These are phyloP conservation scores for Parazoanthus atlanticus DNA, from an alignment of 92 coral and sea anemone species.

Conservation along the genomic window DNA sequence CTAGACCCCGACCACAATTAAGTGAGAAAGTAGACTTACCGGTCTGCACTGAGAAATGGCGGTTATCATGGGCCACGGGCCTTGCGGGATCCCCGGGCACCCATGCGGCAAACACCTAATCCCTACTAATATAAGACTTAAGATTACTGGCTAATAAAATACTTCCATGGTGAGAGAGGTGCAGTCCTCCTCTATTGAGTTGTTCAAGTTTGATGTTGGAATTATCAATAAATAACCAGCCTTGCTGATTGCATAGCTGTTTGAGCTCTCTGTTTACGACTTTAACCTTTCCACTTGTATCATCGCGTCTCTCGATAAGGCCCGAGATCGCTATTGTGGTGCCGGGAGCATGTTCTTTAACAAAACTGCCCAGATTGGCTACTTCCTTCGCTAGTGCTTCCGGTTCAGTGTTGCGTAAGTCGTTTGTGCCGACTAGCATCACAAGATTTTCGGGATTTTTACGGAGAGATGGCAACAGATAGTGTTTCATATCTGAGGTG, in stretches of 20 bases:
- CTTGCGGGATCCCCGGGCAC: not conserved
- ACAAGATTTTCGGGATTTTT: too few species aligned
- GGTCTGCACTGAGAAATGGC: not conserved
- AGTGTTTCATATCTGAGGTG: not conserved
- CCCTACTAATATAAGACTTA: not conserved
- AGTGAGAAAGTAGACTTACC: conserved; percentile 14
- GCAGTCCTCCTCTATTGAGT: conserved; percentile 27
- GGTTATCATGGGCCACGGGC: not conserved
- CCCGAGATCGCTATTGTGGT: not conserved
- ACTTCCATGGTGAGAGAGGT: conserved; percentile 28
- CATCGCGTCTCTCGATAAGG: not conserved
- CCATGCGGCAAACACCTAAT: not conserved
- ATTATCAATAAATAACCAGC: not conserved
- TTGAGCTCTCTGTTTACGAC: not conserved
- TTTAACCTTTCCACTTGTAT: not conserved
- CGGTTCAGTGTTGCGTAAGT: too few species aligned
- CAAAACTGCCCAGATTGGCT: not conserved
- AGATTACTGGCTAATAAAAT: not conserved
- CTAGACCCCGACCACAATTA: conserved; percentile 32
- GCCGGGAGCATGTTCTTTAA: not conserved
- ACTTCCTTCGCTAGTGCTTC: not conserved
- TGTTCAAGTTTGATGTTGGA: not conserved
- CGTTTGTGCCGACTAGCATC: too few species aligned
- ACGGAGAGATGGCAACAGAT: too few species aligned
- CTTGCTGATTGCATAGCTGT: too few species aligned